Evolutionary conservation across 2,888 invertebrate species (phyloP).

Genomic region (Tachina grossa): DNA sequence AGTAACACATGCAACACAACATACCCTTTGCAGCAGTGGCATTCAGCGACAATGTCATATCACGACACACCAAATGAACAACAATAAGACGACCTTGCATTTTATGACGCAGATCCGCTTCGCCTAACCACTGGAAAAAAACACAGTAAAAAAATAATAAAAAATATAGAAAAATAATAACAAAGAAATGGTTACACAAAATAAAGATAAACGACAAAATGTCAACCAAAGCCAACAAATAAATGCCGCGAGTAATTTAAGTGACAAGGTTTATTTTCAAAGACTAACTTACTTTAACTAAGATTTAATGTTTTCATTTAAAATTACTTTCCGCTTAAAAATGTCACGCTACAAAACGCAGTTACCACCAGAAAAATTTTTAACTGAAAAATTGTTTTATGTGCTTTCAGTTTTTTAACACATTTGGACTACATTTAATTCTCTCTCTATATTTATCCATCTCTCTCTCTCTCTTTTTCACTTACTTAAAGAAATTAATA

Average conservation of each 20-base stretch:
- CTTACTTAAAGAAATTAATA: constrained; percentile 58
- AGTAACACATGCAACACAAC: neutral
- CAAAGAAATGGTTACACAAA: neutral
- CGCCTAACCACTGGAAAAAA: constrained; percentile 90
- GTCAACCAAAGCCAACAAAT: constrained; percentile 12
- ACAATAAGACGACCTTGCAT: constrained; percentile 92
- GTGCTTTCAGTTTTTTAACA: constrained; percentile 19
- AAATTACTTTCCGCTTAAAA: constrained; percentile 35
- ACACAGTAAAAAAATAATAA: constrained; percentile 26
- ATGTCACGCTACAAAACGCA: constrained; percentile 53
- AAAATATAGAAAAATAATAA: constrained; percentile 3
- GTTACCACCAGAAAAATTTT: constrained; percentile 2
- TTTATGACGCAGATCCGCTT: constrained; percentile 88
- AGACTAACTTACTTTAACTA: constrained; percentile 39
- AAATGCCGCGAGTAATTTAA: constrained; percentile 27
- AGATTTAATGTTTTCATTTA: constrained; percentile 49
- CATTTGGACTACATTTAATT: constrained; percentile 42
- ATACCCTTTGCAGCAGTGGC: constrained; percentile 76
- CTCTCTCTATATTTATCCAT: constrained; percentile 13
- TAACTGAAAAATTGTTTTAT: constrained; percentile 3
- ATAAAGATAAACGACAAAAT: neutral
- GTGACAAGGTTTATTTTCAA: constrained; percentile 42
- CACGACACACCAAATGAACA: constrained; percentile 91
- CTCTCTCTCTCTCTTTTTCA: neutral
- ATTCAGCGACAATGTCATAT: constrained; percentile 84